Conservation (phyloP, 1,140 invertebrate genomes). For the Triops cancriformis region DNA sequence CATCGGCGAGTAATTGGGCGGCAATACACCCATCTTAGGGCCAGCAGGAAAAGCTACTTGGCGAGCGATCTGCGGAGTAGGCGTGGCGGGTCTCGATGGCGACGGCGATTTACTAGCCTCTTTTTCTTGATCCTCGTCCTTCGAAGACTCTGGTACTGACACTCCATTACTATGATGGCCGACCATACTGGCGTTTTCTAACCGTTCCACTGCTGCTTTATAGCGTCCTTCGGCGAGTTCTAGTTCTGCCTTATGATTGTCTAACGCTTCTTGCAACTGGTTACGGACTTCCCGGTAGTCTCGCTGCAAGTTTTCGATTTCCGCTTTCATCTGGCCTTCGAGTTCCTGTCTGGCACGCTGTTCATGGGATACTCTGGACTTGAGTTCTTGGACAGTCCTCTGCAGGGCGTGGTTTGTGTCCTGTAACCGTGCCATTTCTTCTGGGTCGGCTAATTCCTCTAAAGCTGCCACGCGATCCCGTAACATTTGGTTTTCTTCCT, state of each 20-base stretch:
- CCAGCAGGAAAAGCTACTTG: constrained; percentile 18
- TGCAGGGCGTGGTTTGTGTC: not conserved
- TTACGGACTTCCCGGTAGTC: not conserved
- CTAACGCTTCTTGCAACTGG: not conserved
- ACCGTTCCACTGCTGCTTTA: not conserved
- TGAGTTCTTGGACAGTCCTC: not conserved
- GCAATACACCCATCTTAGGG: constrained; percentile 22
- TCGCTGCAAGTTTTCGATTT: not conserved
- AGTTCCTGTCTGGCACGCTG: not conserved
- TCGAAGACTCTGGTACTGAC: not conserved
- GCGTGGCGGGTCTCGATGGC: constrained; percentile 5
- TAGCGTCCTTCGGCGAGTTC: not conserved
- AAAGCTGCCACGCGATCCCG: constrained; percentile 14
- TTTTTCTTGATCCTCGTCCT: not conserved
- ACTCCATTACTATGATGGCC: not conserved
- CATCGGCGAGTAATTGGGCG: constrained; percentile 22
- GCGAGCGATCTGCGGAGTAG: constrained; percentile 19
- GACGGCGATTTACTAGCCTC: constrained; percentile 1
- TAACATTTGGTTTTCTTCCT: constrained; percentile 23
- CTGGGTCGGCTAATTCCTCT: constrained; percentile 17
- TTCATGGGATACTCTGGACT: not conserved
- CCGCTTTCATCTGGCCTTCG: not conserved
- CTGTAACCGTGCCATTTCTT: constrained; percentile 2
- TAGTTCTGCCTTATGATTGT: not conserved
- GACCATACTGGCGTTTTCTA: not conserved